phyloP scores from a whole-genome alignment of 2,113 vertebrate genomes.

The Phoxinus phoxinus region DNA sequence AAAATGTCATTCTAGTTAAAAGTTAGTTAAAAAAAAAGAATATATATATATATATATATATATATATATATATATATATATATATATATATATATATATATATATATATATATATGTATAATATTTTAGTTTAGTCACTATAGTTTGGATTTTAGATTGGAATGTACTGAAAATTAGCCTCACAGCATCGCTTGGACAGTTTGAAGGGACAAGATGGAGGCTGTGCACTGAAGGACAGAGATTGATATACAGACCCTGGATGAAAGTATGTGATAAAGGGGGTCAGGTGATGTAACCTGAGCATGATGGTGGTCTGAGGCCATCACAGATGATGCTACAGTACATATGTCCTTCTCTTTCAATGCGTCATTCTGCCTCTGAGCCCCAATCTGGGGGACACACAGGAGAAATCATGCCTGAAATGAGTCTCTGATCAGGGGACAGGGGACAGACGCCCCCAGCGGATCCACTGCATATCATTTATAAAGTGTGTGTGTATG shows the following conservation, averaged over 20 bases:
- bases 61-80: too few species aligned
- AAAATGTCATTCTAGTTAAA: too few species aligned
- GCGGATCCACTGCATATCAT: slow-evolving; percentile 36
- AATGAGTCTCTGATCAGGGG: slow-evolving; percentile 51
- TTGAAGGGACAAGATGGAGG: neutral
- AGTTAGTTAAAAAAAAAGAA: too few species aligned
- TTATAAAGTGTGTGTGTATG: slow-evolving; percentile 57
- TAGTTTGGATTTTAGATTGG: too few species aligned
- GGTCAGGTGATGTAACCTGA: slow-evolving; percentile 59
- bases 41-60: too few species aligned
- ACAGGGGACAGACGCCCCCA: slow-evolving; percentile 22
- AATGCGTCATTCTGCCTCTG: slow-evolving; percentile 53
- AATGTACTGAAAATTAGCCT: neutral
- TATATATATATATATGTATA: too few species aligned
- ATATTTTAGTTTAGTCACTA: too few species aligned
- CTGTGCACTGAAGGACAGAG: neutral
- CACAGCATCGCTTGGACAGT: neutral
- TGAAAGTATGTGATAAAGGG: slow-evolving; percentile 9
- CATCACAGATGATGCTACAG: slow-evolving; percentile 65
- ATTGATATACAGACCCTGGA: neutral
- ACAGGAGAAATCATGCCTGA: slow-evolving; percentile 50
- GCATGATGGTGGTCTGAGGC: slow-evolving; percentile 31
- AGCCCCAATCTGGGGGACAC: slow-evolving; percentile 30
- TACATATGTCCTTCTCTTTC: slow-evolving; percentile 63
- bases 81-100: too few species aligned